Percentiles rank a stretch among this genome's conserved stretches.
These are phyloP conservation scores for Itoplectis maculator DNA, from an alignment of 2,888 invertebrate species.

Conservation along the genomic window DNA sequence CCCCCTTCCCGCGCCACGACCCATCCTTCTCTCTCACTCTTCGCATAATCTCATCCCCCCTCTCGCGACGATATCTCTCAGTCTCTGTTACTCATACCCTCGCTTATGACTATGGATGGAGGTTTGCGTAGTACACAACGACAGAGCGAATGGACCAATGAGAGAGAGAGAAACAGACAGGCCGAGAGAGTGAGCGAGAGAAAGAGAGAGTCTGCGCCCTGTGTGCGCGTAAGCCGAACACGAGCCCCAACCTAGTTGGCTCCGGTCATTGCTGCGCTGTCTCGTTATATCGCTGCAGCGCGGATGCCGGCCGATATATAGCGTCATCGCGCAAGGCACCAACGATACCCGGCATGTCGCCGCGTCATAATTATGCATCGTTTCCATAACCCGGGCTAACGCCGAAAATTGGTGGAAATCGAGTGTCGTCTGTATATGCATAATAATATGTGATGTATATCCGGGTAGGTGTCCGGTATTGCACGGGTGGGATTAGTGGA, in stretches of 20 bases:
- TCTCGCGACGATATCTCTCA: conserved; percentile 39
- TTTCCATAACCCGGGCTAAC: conserved; percentile 57
- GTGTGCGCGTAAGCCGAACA: no score
- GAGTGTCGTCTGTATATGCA: conserved; percentile 32
- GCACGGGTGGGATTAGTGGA: conserved; percentile 22
- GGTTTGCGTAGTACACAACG: neutral
- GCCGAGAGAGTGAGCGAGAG: no score
- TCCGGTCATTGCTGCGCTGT: conserved; percentile 35
- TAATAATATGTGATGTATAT: conserved; percentile 29
- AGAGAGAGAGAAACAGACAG: no score
- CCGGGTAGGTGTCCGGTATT: conserved; percentile 42
- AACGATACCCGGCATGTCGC: conserved; percentile 39
- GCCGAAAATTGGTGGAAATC: conserved; percentile 60
- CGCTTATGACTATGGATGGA: conserved; percentile 33
- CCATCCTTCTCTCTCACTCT: conserved; percentile 27
- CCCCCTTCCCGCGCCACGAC: neutral
- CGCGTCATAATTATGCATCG: conserved; percentile 62
- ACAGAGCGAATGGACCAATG: conserved; percentile 27
- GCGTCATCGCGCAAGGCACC: conserved; percentile 24
- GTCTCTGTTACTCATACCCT: conserved; percentile 44
- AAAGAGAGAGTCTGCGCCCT: conserved; percentile 9
- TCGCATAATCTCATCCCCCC: conserved; percentile 56
- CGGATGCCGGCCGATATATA: conserved; percentile 22
- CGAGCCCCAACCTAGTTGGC: conserved; percentile 48
- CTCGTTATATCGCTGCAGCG: conserved; percentile 32